Base-by-base conservation (phyloP, 2,888 invertebrate genomes). In the Hirtodrosophila confusa region DNA sequence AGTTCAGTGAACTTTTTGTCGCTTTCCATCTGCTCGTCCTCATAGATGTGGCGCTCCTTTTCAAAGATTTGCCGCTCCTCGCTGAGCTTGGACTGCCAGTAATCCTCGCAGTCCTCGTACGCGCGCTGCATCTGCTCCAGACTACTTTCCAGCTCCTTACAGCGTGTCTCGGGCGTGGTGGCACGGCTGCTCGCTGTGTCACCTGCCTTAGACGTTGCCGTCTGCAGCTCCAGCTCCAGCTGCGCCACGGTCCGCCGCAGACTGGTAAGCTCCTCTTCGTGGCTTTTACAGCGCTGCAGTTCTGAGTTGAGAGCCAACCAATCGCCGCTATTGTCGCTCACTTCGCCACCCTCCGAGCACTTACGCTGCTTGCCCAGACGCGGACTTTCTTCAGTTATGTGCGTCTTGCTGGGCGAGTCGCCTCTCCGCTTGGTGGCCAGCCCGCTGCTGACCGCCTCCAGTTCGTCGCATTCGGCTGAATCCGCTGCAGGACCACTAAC, bases 91-190 rank as follows among this genome's bases (percentile, higher is more conserved):
- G 92, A 92, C 48, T 94, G 93, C 97, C 97, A 97, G 92, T 97
- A 97, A 90, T 97, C 97, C 90, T 97, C 97, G 90, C 96, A 96
- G 66, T 94, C 94, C 83, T 97, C 97, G 89, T 96, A 96, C 88
- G 97, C 97, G 43, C 93, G 93, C 80, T 94, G 94, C 92, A 97
- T 92, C 86, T 95, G 93, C 89, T 96, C 96, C 56, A 97, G 91
- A 80, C 95, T 95, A 49, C 92, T 92, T 90, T 97, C 96, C 48
- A 97, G 91, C 66, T 96, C 95, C 58, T 93, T 93, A 88, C 93
- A 94, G 69, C 93, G 93, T 41, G 92, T 92, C 90, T 92, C 53
- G 90, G 92, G 44, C 91, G 92, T 48, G 29, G 48, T 45, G 10
- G 66, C 43, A 11, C 69, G 75, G 35, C 63, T 71, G 4, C 44